Conservation (phyloP, 2,797 vertebrate species). For the Helarctos malayanus region DNA sequence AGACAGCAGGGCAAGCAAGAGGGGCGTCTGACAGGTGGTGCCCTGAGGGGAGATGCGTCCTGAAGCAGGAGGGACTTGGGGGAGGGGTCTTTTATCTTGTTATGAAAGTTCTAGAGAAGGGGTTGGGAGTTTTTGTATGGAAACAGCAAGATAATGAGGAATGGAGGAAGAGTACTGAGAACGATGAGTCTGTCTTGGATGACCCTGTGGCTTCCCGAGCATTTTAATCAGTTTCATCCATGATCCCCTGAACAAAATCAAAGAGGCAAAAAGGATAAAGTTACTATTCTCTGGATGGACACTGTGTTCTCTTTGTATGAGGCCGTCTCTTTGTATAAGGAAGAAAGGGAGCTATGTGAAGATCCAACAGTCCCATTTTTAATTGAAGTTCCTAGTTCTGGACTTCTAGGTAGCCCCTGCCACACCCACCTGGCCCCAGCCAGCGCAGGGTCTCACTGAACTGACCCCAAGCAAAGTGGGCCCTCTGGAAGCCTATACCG, state of each 20-base stretch:
- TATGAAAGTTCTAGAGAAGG: not conserved
- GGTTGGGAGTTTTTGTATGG: not conserved
- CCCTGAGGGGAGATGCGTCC: conserved; percentile 26
- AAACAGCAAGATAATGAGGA: conserved; percentile 8
- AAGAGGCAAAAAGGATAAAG: not conserved
- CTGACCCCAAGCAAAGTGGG: not conserved
- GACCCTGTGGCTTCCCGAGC: not conserved
- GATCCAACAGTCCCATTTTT: not conserved
- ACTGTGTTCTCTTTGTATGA: not conserved
- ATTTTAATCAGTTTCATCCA: not conserved
- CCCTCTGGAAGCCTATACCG: not conserved
- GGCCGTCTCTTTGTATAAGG: not conserved
- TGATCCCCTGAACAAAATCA: not conserved
- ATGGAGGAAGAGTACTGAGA: not conserved
- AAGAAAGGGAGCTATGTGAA: not conserved
- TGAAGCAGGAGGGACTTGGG: not conserved
- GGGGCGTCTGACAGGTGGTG: not conserved
- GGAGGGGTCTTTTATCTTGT: not conserved
- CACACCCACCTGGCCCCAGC: not conserved
- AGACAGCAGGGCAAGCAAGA: not conserved
- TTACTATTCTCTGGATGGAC: not conserved
- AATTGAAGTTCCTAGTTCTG: not conserved
- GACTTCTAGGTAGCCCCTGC: not conserved
- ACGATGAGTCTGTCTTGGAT: not conserved
- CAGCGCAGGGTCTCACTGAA: not conserved